Evolutionary conservation across 2,797 vertebrate genomes (phyloP).

Genomic region (Silurus aristotelis): DNA sequence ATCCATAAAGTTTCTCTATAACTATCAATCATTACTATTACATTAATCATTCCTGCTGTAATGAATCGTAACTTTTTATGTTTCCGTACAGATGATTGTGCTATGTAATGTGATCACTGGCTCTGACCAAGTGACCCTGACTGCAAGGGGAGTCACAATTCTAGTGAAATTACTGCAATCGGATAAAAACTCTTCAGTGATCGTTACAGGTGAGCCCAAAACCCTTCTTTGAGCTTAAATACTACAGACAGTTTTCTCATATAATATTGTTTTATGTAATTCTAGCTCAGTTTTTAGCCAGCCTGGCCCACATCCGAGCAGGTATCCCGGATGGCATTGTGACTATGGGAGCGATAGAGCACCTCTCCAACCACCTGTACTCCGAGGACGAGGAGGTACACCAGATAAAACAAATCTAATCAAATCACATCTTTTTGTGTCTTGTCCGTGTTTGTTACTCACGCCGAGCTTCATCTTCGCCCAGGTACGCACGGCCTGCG

Average conservation of each 20-base stretch:
- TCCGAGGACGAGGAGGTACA: constrained; percentile 73
- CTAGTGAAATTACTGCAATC: constrained; percentile 71
- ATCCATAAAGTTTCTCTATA: not conserved
- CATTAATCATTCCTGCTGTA: not conserved
- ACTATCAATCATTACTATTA: not conserved
- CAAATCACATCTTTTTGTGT: not conserved
- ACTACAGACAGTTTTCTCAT: not conserved
- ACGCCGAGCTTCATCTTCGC: too few species aligned
- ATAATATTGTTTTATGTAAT: not conserved
- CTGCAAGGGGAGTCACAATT: constrained; percentile 71
- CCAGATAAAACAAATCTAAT: not conserved
- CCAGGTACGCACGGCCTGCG: constrained; percentile 72
- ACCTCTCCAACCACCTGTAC: constrained; percentile 71
- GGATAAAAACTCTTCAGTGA: constrained; percentile 58
- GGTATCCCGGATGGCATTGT: constrained; percentile 75
- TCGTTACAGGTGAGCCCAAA: constrained; percentile 66
- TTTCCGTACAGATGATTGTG: constrained; percentile 70
- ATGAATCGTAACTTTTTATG: not conserved
- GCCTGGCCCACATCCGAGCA: constrained; percentile 70
- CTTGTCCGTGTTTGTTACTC: too few species aligned
- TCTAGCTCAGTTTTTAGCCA: constrained; percentile 73
- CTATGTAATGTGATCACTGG: constrained; percentile 73
- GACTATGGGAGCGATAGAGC: constrained; percentile 68
- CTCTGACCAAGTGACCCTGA: constrained; percentile 69
- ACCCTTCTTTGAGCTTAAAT: not conserved